Evolutionary conservation across 2,888 invertebrate species (phyloP).

Genomic region (Sphaerophoria taeniata): DNA sequence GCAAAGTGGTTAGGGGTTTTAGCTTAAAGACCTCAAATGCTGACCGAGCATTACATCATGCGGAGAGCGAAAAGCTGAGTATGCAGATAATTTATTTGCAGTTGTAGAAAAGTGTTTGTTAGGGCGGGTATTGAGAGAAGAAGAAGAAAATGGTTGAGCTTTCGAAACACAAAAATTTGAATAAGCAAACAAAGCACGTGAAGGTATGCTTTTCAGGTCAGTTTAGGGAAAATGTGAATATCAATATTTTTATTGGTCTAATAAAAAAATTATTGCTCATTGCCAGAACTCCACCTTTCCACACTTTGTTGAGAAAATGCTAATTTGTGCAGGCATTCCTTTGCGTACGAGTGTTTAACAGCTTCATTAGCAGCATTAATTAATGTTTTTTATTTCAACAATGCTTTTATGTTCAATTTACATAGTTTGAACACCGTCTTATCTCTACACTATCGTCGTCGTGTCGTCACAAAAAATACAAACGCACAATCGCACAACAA

Average conservation of each 20-base stretch:
- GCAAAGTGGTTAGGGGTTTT: slow-evolving; percentile 1
- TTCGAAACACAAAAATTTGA: too few species aligned
- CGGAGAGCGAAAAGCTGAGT: not conserved
- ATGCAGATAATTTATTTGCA: not conserved
- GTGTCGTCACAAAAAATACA: not conserved
- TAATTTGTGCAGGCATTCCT: slow-evolving; percentile 67
- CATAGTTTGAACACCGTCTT: not conserved
- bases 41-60: not conserved
- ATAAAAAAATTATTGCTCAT: slow-evolving; percentile 53
- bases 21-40: not conserved
- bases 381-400: slow-evolving; percentile 29
- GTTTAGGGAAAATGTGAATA: slow-evolving; percentile 6
- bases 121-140: too few species aligned
- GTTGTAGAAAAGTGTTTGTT: too few species aligned
- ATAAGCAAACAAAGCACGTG: not conserved
- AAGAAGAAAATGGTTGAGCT: too few species aligned
- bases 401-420: slow-evolving; percentile 21
- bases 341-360: slow-evolving; percentile 56
- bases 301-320: slow-evolving; percentile 29
- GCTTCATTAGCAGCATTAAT: slow-evolving; percentile 70
- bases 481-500: slow-evolving; percentile 60
- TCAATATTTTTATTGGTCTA: slow-evolving; percentile 64
- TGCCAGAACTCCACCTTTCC: not conserved
- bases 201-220: not conserved
- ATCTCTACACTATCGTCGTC: not conserved